phyloP scores from a whole-genome alignment of 2,888 invertebrate species.

The Polietes domitor region DNA sequence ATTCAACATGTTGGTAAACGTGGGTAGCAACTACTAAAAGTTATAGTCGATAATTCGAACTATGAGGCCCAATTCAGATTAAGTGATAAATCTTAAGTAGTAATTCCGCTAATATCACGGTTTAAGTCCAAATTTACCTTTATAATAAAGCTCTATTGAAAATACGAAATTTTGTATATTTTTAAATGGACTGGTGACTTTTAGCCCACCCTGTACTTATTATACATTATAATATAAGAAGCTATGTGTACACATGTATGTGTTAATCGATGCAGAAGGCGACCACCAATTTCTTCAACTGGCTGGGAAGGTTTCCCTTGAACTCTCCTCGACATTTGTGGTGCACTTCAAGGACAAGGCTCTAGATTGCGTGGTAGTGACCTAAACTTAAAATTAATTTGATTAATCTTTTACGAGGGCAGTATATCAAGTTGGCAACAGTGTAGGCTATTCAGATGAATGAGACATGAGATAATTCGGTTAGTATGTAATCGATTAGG shows the following conservation, averaged over 20 bases:
- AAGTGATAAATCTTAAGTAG: too few species aligned
- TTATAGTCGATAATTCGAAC: too few species aligned
- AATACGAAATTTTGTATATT: background rate
- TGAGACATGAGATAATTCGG: too few species aligned
- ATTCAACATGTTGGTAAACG: too few species aligned
- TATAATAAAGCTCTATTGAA: too few species aligned
- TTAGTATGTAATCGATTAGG: too few species aligned
- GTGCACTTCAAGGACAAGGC: constrained; percentile 19
- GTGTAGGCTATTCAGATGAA: too few species aligned
- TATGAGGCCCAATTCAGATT: too few species aligned
- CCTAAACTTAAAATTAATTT: background rate
- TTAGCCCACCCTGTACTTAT: background rate
- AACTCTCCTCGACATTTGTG: background rate
- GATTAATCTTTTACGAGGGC: background rate
- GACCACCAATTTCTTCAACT: background rate
- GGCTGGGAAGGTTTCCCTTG: constrained; percentile 14
- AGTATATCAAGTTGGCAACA: background rate
- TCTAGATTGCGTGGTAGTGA: constrained; percentile 10
- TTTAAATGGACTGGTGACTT: background rate
- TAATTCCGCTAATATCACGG: too few species aligned
- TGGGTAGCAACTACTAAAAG: too few species aligned
- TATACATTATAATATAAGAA: background rate
- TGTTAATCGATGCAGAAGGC: background rate
- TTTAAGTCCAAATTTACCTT: too few species aligned
- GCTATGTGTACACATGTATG: background rate